Evolutionary conservation across 2,797 vertebrate genomes (phyloP).

Genomic region (Scleropages formosus): DNA sequence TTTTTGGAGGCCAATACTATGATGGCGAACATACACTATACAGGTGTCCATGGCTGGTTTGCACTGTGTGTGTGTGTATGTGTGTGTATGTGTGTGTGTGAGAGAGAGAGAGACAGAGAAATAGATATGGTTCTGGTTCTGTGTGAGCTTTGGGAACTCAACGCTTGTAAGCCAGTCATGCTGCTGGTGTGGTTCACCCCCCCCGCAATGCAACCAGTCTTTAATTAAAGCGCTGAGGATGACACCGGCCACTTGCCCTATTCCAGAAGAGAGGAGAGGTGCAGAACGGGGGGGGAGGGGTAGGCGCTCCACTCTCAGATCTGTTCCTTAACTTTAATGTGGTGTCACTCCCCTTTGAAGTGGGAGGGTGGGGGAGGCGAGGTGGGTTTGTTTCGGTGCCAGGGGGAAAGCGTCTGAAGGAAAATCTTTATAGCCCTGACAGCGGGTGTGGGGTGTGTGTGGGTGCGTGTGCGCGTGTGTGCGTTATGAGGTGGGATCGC

Average conservation of each 20-base stretch:
- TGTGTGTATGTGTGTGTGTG: neutral
- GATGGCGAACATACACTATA: neutral
- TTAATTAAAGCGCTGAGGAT: neutral
- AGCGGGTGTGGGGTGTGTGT: constrained; percentile 7
- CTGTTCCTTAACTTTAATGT: constrained; percentile 65
- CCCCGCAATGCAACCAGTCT: neutral
- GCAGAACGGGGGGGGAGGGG: constrained; percentile 47
- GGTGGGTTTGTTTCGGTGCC: constrained; percentile 62
- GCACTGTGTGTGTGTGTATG: constrained; percentile 1
- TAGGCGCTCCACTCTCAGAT: constrained; percentile 58
- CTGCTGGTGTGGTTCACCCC: neutral
- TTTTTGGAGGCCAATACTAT: neutral
- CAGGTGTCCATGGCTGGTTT: neutral
- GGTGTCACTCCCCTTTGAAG: constrained; percentile 73
- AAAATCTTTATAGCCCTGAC: constrained; percentile 71
- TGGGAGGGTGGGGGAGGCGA: constrained; percentile 36
- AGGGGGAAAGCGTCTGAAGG: constrained; percentile 68
- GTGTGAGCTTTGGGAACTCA: neutral
- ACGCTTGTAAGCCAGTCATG: neutral
- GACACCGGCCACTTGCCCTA: neutral
- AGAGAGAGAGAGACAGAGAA: too few relatives aligned
- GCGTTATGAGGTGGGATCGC: constrained; percentile 70
- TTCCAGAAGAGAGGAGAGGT: neutral
- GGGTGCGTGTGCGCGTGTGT: constrained; percentile 50
- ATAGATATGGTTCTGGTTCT: neutral